Conservation (phyloP, 2,113 vertebrate species). For the Archocentrus centrarchus region DNA sequence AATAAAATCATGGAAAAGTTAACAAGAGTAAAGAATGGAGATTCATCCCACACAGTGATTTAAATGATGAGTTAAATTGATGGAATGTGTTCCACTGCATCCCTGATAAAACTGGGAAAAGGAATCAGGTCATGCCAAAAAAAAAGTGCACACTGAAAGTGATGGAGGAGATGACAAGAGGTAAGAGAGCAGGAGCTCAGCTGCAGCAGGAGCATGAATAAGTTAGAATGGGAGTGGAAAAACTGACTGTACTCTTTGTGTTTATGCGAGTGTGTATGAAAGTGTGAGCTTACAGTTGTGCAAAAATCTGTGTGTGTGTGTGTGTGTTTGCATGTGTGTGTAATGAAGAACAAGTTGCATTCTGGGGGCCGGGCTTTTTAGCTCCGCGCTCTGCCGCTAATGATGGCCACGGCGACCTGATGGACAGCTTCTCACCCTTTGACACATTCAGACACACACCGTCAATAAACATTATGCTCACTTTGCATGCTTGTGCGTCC, state of each 20-base stretch:
- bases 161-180: constrained; percentile 49
- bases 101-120: constrained; percentile 35
- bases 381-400: constrained; percentile 42
- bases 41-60: constrained; percentile 30
- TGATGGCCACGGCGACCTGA: constrained; percentile 50
- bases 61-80: constrained; percentile 49
- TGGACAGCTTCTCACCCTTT: constrained; percentile 52
- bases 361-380: neutral
- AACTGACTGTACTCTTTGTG: neutral
- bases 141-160: constrained; percentile 1
- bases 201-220: constrained; percentile 53
- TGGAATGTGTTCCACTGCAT: constrained; percentile 36
- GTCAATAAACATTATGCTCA: constrained; percentile 73
- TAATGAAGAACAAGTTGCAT: neutral
- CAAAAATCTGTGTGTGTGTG: neutral
- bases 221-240: constrained; percentile 13
- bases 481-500: constrained; percentile 16
- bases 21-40: neutral
- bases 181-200: constrained; percentile 40
- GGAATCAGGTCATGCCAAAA: constrained; percentile 57
- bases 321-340: neutral
- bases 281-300: neutral
- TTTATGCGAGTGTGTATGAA: neutral
- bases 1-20: constrained; percentile 20
- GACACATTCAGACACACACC: constrained; percentile 42